Base-by-base conservation (phyloP, 2,113 vertebrate genomes). In the Probosciger aterrimus region DNA sequence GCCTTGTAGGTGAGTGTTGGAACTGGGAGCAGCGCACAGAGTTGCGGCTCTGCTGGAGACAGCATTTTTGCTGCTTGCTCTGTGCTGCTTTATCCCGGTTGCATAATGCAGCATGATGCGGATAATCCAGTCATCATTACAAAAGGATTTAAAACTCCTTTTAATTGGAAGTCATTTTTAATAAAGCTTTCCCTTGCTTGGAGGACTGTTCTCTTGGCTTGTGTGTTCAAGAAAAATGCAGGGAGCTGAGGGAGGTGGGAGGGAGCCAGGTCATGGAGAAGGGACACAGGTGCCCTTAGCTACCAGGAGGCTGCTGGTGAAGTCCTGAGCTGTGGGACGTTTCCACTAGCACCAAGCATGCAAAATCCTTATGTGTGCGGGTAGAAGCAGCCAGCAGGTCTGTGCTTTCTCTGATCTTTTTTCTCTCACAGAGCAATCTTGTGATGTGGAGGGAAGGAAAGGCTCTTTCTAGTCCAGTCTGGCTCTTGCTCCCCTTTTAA, bases 141-240 rank as follows among this genome's bases (percentile, higher is more conserved):
- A 93, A 70, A 82, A 73, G 80, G 93, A 91, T 93, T 96, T 91
- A 35, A 94, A 93, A 63, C 33, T 91, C 43, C 33, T 69, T 93
- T 83, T 59, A 92, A 93, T 95, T 33, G 0, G 57, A 75, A 87
- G 76, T 97, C 5, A 82, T 95, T 83, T 96, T 90, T 70, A 77
- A 93, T 96, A 94, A 81, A 91, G 75, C 63, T 86, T 83, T 88
- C 41, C 41, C 35, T 88, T 91, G 52, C 41, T 84, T 84, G 62
- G 46, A 70, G 70, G 41, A 20, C 49, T 49, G 24, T 73, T 95
- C 23, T 92, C 39, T 65, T 67, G 41, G 35, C n/a, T 75, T 74
- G 5, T 31, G 31, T 30, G 13, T 71, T 92, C 67, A 83, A 94
- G 65, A 63, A 60, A 76, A 90, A 53, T 57, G 41, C 62, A 57